These are phyloP conservation scores for Girardinus metallicus DNA, from an alignment of 2,797 vertebrate species.

Conservation along the genomic window DNA sequence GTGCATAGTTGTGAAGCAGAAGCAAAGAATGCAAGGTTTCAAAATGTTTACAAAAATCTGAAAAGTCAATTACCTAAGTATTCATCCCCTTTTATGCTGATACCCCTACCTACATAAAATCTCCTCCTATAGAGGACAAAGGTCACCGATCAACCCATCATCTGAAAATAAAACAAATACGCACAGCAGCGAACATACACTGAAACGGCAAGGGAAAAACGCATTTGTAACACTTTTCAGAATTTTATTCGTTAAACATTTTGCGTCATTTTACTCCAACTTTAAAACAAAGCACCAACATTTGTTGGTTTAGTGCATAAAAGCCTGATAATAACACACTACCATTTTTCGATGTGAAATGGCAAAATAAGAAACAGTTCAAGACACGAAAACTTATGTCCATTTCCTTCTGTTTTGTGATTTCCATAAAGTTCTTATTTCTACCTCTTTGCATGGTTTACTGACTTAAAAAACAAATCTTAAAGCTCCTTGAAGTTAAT, in stretches of 20 bases:
- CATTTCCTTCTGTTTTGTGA: not conserved
- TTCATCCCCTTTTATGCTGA: no score
- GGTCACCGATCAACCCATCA: no score
- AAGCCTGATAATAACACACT: not conserved
- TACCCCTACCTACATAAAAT: no score
- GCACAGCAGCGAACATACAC: no score
- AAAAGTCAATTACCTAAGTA: no score
- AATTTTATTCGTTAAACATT: not conserved
- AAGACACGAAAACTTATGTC: not conserved
- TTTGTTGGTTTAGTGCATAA: not conserved
- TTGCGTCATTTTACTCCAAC: not conserved
- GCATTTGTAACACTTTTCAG: not conserved
- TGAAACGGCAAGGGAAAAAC: no score
- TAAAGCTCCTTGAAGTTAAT: not conserved
- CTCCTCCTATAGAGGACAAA: no score
- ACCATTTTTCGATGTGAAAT: not conserved
- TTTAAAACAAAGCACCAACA: not conserved
- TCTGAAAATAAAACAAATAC: no score
- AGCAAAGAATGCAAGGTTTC: no score
- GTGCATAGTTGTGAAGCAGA: no score
- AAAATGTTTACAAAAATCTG: no score
- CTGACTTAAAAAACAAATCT: not conserved
- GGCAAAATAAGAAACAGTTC: not conserved
- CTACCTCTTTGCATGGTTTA: not conserved
- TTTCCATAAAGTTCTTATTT: not conserved